These are phyloP conservation scores for Epinotia nisella DNA, from an alignment of 2,888 invertebrate species.

Conservation along the genomic window DNA sequence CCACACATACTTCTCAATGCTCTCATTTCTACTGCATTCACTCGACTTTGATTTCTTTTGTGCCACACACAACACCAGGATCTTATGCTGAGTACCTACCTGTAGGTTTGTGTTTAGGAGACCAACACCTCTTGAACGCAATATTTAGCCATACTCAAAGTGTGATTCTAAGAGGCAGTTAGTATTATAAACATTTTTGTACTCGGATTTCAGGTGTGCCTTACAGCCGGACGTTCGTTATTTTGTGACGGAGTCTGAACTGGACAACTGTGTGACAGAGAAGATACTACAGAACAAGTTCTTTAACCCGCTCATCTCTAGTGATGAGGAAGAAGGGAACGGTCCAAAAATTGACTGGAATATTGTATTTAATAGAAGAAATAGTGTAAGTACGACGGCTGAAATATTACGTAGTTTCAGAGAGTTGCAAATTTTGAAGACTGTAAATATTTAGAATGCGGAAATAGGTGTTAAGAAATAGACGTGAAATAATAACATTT, in stretches of 20 bases:
- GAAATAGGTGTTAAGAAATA: no score
- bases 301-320: conserved; percentile 64
- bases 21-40: no score
- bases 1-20: no score
- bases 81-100: no score
- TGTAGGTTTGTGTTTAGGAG: no score
- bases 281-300: conserved; percentile 68
- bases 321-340: conserved; percentile 61
- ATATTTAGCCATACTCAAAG: background rate
- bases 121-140: background rate
- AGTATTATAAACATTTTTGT: no score
- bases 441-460: no score
- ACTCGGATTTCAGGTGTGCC: conserved; percentile 56
- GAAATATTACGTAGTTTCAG: background rate
- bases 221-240: conserved; percentile 51
- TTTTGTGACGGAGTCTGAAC: conserved; percentile 61
- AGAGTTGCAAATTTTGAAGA: no score
- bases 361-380: conserved; percentile 57
- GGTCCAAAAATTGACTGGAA: conserved; percentile 64
- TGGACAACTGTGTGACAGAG: conserved; percentile 68
- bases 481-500: no score
- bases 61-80: no score
- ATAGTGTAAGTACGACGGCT: conserved; percentile 50
- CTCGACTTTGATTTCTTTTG: no score
- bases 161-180: background rate